Evolutionary conservation across 2,797 vertebrate species (phyloP).

Genomic region (Enteromius thamalakanensis): DNA sequence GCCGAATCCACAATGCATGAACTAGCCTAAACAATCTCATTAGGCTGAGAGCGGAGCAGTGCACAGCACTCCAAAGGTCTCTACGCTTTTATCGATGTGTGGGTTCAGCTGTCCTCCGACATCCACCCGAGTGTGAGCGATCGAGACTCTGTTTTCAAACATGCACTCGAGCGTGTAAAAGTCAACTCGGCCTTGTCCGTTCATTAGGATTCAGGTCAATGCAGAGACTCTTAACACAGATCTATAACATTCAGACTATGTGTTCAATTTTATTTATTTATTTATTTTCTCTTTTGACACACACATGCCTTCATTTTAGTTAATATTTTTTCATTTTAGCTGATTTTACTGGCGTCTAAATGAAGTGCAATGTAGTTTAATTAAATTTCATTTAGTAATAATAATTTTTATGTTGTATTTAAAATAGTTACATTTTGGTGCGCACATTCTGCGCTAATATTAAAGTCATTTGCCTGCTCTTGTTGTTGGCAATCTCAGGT

Average conservation of each 20-base stretch:
- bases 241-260: background rate
- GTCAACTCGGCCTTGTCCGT: slow-evolving; percentile 39
- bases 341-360: background rate
- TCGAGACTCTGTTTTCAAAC: slow-evolving; percentile 41
- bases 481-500: too few species aligned
- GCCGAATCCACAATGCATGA: slow-evolving; percentile 35
- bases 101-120: background rate
- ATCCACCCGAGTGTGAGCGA: slow-evolving; percentile 18
- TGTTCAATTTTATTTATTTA: background rate
- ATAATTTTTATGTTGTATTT: too few species aligned
- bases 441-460: too few species aligned
- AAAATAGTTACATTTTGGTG: too few species aligned
- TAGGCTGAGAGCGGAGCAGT: slow-evolving; percentile 3
- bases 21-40: slow-evolving; percentile 33
- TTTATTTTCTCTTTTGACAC: background rate
- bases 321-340: too few species aligned
- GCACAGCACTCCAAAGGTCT: slow-evolving; percentile 11
- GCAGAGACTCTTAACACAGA: background rate
- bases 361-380: too few species aligned
- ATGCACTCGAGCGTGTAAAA: slow-evolving; percentile 36
- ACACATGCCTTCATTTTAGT: background rate
- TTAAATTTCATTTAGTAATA: too few species aligned
- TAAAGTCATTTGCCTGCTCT: too few species aligned
- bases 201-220: slow-evolving; percentile 34
- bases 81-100: slow-evolving; percentile 12